A percentile compares a stretch with the other conserved stretches of the same genome.
phyloP scores from a whole-genome alignment of 23 tunicate species.

The Corella eumyota region DNA sequence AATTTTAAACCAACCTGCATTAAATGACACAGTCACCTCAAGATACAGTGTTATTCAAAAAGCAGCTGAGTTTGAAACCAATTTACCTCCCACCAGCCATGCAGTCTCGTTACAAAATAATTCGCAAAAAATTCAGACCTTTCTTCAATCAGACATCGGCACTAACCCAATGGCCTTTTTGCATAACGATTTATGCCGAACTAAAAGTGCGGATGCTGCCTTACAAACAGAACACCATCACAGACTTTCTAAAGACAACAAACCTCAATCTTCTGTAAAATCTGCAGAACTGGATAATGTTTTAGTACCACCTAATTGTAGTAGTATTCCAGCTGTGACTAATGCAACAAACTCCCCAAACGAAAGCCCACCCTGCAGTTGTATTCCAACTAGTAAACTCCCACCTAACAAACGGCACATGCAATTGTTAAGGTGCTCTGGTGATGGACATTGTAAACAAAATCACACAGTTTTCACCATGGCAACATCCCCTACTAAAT shows the following conservation, averaged over 20 bases:
- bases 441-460: background rate
- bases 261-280: too few species aligned
- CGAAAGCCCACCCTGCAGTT: slow-evolving; percentile 3
- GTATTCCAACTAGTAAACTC: slow-evolving; percentile 50
- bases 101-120: too few species aligned
- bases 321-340: background rate
- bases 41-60: background rate
- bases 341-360: background rate
- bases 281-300: too few species aligned
- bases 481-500: background rate
- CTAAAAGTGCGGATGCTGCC: slow-evolving; percentile 67
- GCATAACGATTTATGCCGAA: slow-evolving; percentile 32
- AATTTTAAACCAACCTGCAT: too few species aligned
- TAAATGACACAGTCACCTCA: too few species aligned
- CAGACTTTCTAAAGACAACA: background rate
- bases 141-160: background rate
- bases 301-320: too few species aligned
- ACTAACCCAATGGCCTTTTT: slow-evolving; percentile 7
- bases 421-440: slow-evolving; percentile 50
- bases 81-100: background rate
- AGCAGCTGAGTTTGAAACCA: background rate
- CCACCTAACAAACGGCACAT: slow-evolving; percentile 72
- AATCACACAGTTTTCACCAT: background rate
- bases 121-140: background rate
- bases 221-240: slow-evolving; percentile 8